Conservation (phyloP, 2,797 vertebrate species). For the Oreonectes daqikongensis region DNA sequence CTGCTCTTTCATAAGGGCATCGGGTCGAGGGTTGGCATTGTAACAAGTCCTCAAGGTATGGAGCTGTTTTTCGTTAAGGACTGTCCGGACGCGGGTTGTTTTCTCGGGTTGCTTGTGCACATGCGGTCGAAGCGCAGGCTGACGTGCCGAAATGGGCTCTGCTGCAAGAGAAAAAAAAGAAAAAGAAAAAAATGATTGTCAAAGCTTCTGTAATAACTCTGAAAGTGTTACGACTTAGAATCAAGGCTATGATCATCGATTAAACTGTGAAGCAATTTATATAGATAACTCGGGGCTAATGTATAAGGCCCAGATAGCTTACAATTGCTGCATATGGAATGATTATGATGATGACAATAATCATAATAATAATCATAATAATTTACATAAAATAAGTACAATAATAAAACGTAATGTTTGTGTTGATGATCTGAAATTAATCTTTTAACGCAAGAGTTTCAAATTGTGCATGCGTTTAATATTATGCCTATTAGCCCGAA, state of each 20-base stretch:
- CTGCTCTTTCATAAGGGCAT: slow-evolving; percentile 99
- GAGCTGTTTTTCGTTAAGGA: slow-evolving; percentile 97
- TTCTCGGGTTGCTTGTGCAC: slow-evolving; percentile 92
- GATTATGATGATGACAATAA: background rate
- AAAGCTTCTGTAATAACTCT: background rate
- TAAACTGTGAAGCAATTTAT: no score
- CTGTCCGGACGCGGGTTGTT: slow-evolving; percentile 92
- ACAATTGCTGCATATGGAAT: background rate
- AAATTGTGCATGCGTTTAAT: background rate
- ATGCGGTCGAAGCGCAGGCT: slow-evolving; percentile 85
- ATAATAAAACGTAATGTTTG: background rate
- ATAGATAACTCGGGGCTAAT: background rate
- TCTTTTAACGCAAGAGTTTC: background rate
- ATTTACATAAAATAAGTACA: background rate
- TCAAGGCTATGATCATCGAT: background rate
- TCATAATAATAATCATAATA: background rate
- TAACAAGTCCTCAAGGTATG: slow-evolving; percentile 97
- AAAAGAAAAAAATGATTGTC: background rate
- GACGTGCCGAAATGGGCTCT: slow-evolving; percentile 84
- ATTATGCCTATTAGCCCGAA: background rate
- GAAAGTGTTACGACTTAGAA: background rate
- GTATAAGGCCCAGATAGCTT: background rate
- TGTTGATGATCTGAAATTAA: no score
- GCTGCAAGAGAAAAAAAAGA: slow-evolving; percentile 33
- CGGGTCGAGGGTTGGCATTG: slow-evolving; percentile 95